Evolutionary conservation across 2,888 invertebrate genomes (phyloP).

Genomic region (Platerodrilus igneus): DNA sequence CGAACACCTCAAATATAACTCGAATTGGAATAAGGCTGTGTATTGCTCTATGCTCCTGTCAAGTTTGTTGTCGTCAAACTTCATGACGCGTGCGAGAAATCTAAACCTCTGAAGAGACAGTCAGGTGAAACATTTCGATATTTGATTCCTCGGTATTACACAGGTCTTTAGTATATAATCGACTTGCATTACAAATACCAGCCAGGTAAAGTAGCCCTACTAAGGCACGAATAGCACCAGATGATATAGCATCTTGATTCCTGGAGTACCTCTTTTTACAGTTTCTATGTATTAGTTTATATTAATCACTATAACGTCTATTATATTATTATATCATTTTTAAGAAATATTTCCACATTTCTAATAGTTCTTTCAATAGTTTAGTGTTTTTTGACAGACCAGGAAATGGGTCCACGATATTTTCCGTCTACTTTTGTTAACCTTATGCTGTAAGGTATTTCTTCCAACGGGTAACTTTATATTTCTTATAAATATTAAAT

Average conservation of each 20-base stretch:
- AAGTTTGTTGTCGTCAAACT: too few relatives aligned
- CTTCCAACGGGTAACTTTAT: slow-evolving; percentile 4
- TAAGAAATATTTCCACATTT: slow-evolving; percentile 4
- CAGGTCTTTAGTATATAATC: slow-evolving; percentile 1
- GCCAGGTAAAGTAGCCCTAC: not conserved
- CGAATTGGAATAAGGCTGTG: slow-evolving; percentile 1
- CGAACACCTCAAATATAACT: not conserved
- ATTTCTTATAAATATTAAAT: too few relatives aligned
- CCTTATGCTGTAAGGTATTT: not conserved
- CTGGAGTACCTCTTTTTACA: too few relatives aligned
- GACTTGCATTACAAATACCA: slow-evolving; percentile 2
- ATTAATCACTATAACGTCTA: slow-evolving; percentile 2
- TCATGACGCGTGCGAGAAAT: slow-evolving; percentile 1
- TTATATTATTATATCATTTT: slow-evolving; percentile 5
- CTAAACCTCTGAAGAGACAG: slow-evolving; percentile 5
- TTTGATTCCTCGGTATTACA: not conserved
- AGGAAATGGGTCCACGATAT: slow-evolving; percentile 3
- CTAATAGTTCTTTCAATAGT: slow-evolving; percentile 3
- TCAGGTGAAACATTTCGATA: too few relatives aligned
- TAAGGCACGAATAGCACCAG: slow-evolving; percentile 1
- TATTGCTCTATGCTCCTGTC: too few relatives aligned
- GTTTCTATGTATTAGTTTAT: too few relatives aligned
- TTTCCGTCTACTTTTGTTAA: slow-evolving; percentile 2
- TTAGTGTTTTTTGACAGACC: slow-evolving; percentile 2
- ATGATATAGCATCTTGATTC: slow-evolving; percentile 1